Evolutionary conservation across 2,113 vertebrate species (phyloP), one percentile per base, ranked within the genome.

Genomic region (Hassar affinis): DNA sequence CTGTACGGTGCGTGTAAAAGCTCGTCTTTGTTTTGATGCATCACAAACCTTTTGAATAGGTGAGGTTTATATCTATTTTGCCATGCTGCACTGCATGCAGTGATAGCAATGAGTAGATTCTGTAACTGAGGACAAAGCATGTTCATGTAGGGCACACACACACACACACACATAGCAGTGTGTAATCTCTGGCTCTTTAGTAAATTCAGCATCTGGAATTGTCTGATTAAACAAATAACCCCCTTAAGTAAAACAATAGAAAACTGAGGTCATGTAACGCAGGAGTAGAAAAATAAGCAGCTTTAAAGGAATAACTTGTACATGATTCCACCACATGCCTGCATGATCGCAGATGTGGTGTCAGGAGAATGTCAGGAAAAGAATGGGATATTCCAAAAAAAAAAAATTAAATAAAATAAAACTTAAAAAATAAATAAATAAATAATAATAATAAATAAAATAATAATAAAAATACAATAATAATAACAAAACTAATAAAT

Each of bases 261-360:
- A 85, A 79, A 78, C 74, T 85, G 83, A 87, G 79, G 57, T 79
- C 86, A 85, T 68, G 83, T 82, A 75, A 87, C 75, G 75, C 64
- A 76, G 52, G 79, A 72, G 56, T 35, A 57, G 42, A 80, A 84
- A 78, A 82, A 87, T 84, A 84, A 81, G 54, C 62, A 25, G 80
- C 68, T 75, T 51, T 64, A 42, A 33, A 75, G 56, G 45, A 76
- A 72, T 11, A 56, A 74, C 42, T 69, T 35, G 15, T 33, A 75
- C 25, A 76, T 66, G 75, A 81, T n/a, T 79, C 69, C 49, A 62
- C 47, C 49, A 52, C 76, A 20, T 33, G 25, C 35, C 15, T 84
- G 61, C 62, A 90, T 89, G 79, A 84, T 78, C 81, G 76, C 82
- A 71, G 56, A 84, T 80, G 77, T 69, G 66, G 66, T 47, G 79